Conservation (phyloP, 2,797 vertebrate species). For the Chelidonichthys spinosus region DNA sequence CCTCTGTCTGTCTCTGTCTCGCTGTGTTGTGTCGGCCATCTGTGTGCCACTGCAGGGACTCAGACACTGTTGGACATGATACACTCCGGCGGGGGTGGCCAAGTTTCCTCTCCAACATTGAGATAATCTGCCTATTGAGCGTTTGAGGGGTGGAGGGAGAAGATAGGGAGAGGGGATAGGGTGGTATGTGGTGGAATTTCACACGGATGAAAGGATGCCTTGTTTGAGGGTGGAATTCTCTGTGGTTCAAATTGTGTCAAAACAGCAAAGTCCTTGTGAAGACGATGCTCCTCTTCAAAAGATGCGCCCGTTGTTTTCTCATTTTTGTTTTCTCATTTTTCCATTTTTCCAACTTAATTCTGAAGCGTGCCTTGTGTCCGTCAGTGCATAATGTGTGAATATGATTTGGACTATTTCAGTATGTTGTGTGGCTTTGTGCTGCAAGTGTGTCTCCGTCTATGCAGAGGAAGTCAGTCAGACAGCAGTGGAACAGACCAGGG, state of each 20-base stretch:
- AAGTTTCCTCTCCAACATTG: slow-evolving; percentile 60
- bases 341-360: background rate
- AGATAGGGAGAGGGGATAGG: slow-evolving; percentile 25
- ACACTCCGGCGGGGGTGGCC: slow-evolving; percentile 43
- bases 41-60: slow-evolving; percentile 66
- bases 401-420: slow-evolving; percentile 17
- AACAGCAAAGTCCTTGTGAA: slow-evolving; percentile 15
- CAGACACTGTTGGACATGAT: slow-evolving; percentile 60
- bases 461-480: slow-evolving; percentile 79
- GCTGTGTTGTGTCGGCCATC: slow-evolving; percentile 55
- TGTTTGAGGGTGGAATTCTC: slow-evolving; percentile 40
- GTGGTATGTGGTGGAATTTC: slow-evolving; percentile 49
- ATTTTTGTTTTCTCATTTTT: slow-evolving; percentile 1
- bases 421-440: slow-evolving; percentile 22
- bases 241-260: slow-evolving; percentile 10
- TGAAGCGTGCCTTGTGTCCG: background rate
- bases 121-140: slow-evolving; percentile 67
- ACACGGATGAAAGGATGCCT: slow-evolving; percentile 54
- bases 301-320: background rate
- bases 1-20: slow-evolving; percentile 15
- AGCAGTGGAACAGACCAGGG: slow-evolving; percentile 60
- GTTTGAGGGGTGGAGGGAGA: slow-evolving; percentile 27
- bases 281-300: slow-evolving; percentile 3
- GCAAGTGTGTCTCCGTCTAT: slow-evolving; percentile 7
- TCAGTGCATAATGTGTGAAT: slow-evolving; percentile 14